These are phyloP conservation scores for Hydropsyche betteni DNA, from an alignment of 2,888 invertebrate genomes.

Conservation along the genomic window DNA sequence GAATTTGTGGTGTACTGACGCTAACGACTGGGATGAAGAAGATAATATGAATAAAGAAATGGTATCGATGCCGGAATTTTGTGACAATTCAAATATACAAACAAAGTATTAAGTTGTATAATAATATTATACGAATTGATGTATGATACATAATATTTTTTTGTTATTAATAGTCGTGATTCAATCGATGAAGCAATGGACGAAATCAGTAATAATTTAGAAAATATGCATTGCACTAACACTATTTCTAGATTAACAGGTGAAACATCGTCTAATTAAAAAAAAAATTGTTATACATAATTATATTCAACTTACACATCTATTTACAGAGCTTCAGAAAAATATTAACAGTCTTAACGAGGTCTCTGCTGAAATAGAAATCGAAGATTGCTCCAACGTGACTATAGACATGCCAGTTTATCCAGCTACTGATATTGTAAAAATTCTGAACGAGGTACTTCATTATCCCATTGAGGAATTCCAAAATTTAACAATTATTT, in stretches of 20 bases:
- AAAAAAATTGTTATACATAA: background rate
- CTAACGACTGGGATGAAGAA: conserved; percentile 77
- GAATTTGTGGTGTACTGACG: conserved; percentile 77
- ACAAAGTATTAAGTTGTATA: background rate
- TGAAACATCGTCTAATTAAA: background rate
- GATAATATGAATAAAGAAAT: conserved; percentile 55
- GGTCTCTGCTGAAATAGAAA: conserved; percentile 82
- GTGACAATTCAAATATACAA: too few relatives aligned
- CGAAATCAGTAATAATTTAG: conserved; percentile 1
- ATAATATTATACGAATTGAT: background rate
- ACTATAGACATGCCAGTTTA: conserved; percentile 78
- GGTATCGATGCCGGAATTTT: background rate
- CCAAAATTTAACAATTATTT: too few relatives aligned
- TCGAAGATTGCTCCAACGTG: conserved; percentile 78
- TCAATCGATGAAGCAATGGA: conserved; percentile 16
- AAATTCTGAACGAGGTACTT: conserved; percentile 60
- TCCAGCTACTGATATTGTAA: background rate
- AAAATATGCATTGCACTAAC: conserved; percentile 20
- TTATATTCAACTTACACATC: background rate
- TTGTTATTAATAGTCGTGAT: background rate
- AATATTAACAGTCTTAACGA: conserved; percentile 59
- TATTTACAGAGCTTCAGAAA: conserved; percentile 50
- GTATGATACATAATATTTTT: background rate
- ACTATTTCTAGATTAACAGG: conserved; percentile 14
- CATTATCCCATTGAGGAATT: too few relatives aligned